phyloP scores from a whole-genome alignment of 2,797 vertebrate species.

The Falco cherrug region DNA sequence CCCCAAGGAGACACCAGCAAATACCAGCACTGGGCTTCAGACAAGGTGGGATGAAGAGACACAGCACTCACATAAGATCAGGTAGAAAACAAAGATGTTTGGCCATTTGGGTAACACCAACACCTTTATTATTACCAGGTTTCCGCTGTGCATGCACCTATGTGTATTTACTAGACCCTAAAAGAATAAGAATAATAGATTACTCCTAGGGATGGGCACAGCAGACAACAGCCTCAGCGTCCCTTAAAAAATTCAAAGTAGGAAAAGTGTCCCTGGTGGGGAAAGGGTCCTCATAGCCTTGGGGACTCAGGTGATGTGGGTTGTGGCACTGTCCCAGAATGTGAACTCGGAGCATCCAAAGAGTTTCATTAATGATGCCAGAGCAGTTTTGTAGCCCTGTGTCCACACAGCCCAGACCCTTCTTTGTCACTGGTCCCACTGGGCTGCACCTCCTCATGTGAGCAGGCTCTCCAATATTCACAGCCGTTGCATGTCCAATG shows the following conservation, averaged over 20 bases:
- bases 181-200: background rate
- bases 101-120: background rate
- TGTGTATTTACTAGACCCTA: background rate
- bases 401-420: background rate
- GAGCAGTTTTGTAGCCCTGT: background rate
- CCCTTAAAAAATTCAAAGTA: background rate
- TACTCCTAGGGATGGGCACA: background rate
- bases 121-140: background rate
- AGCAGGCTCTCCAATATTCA: fast-evolving
- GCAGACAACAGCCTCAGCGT: background rate
- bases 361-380: background rate
- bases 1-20: fast-evolving
- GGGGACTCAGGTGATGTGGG: background rate
- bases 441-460: fast-evolving
- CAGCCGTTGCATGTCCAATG: background rate
- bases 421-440: background rate
- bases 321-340: background rate
- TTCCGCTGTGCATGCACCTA: background rate
- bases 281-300: background rate
- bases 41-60: fast-evolving
- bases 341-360: background rate
- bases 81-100: background rate
- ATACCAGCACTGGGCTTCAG: background rate
- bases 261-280: background rate
- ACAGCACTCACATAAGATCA: background rate